These are phyloP conservation scores for Hypomecis punctinalis DNA, from an alignment of 2,888 invertebrate species.

Conservation along the genomic window DNA sequence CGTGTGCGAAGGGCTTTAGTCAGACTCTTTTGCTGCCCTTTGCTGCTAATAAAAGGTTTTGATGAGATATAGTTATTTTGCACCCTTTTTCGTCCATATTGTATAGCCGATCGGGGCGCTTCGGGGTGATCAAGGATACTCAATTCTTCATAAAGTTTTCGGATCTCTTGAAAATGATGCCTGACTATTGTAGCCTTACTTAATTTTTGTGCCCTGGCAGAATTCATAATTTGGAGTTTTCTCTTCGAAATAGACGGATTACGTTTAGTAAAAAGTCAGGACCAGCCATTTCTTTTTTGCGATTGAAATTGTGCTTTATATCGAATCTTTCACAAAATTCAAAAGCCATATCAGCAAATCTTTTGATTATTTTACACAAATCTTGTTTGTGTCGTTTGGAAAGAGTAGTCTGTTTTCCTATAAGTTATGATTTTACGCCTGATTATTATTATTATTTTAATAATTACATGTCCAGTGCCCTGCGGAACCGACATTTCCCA, in stretches of 20 bases:
- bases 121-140: slow-evolving; percentile 38
- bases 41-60: slow-evolving; percentile 37
- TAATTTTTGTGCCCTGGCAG: slow-evolving; percentile 37
- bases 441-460: slow-evolving; percentile 2
- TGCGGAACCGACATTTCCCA: too few species aligned
- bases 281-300: too few species aligned
- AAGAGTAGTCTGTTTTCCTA: too few species aligned
- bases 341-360: too few species aligned
- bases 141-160: slow-evolving; percentile 32
- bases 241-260: slow-evolving; percentile 25
- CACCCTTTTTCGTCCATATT: too few species aligned
- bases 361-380: too few species aligned
- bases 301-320: too few species aligned
- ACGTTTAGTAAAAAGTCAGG: slow-evolving; percentile 31
- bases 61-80: slow-evolving; percentile 34
- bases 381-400: too few species aligned
- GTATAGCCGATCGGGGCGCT: too few species aligned
- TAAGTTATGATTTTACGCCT: too few species aligned
- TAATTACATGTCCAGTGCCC: too few species aligned
- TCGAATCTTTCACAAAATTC: slow-evolving; percentile 31
- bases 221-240: slow-evolving; percentile 36
- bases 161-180: slow-evolving; percentile 16
- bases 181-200: slow-evolving; percentile 35
- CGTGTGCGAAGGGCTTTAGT: too few species aligned
- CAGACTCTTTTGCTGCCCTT: slow-evolving; percentile 43